Percentiles rank a stretch among this genome's conserved stretches.
Evolutionary conservation across 2,113 vertebrate species (phyloP).

Genomic region (Heterotis niloticus): DNA sequence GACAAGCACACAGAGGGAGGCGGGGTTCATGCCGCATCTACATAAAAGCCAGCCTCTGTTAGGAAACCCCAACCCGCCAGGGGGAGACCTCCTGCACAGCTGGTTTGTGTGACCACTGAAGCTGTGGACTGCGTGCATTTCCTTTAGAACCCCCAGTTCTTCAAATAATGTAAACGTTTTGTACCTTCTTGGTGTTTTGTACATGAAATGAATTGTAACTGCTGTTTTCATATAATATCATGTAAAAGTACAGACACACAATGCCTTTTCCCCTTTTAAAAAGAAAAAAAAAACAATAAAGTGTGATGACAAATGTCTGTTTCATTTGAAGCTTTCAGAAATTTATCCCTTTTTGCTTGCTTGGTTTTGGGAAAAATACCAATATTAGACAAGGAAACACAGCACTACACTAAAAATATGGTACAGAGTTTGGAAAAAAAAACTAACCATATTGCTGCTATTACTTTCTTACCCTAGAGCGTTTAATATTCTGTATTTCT

Average conservation of each 20-base stretch:
- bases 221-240: conserved; percentile 46
- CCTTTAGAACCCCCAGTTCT: conserved; percentile 16
- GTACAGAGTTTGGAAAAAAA: not conserved
- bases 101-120: not conserved
- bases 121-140: conserved; percentile 25
- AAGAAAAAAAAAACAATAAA: conserved; percentile 53
- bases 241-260: conserved; percentile 42
- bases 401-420: not conserved
- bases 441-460: not conserved
- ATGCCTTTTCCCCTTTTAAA: conserved; percentile 48
- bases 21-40: not conserved
- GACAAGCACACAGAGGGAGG: not conserved
- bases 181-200: conserved; percentile 61
- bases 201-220: conserved; percentile 53
- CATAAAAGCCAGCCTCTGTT: not conserved
- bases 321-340: not conserved
- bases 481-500: conserved; percentile 86
- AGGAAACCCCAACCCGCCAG: not conserved
- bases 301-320: conserved; percentile 45
- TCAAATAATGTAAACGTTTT: conserved; percentile 53
- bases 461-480: conserved; percentile 64
- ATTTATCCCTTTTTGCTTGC: no score
- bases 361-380: not conserved
- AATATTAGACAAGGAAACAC: not conserved
- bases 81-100: not conserved